These are phyloP conservation scores for Serilophus lunatus DNA, from an alignment of 2,113 vertebrate genomes.

Conservation along the genomic window DNA sequence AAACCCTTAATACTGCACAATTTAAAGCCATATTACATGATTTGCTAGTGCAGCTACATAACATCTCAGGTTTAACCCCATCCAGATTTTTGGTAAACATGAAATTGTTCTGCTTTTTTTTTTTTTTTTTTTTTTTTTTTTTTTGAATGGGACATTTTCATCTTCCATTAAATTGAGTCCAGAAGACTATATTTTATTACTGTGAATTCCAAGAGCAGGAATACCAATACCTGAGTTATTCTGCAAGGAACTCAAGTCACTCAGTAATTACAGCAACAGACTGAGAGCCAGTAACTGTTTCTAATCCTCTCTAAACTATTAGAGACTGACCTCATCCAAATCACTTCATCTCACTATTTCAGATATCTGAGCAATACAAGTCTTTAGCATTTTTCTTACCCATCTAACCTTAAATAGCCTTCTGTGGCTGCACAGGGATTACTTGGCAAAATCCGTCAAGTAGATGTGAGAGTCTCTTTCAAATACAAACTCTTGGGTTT, in stretches of 20 bases:
- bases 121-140: too few species aligned
- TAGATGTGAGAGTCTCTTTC: not conserved
- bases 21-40: not conserved
- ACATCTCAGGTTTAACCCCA: not conserved
- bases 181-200: not conserved
- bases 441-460: not conserved
- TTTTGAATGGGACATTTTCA: not conserved
- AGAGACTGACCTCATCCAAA: slow-evolving; percentile 26
- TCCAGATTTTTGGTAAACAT: not conserved
- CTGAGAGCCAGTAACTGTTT: not conserved
- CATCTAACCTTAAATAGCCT: not conserved
- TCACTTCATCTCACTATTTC: not conserved
- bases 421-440: not conserved
- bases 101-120: not conserved
- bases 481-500: not conserved
- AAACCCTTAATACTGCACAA: not conserved
- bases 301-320: slow-evolving; percentile 41
- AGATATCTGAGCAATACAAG: not conserved
- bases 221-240: not conserved
- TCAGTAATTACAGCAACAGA: slow-evolving; percentile 27
- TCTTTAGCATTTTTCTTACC: not conserved
- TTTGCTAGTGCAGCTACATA: not conserved
- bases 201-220: not conserved
- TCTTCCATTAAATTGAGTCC: not conserved
- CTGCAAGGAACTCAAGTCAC: not conserved